These are phyloP conservation scores for Pandemis cinnamomeana DNA, from an alignment of 2,888 invertebrate species.

Conservation along the genomic window DNA sequence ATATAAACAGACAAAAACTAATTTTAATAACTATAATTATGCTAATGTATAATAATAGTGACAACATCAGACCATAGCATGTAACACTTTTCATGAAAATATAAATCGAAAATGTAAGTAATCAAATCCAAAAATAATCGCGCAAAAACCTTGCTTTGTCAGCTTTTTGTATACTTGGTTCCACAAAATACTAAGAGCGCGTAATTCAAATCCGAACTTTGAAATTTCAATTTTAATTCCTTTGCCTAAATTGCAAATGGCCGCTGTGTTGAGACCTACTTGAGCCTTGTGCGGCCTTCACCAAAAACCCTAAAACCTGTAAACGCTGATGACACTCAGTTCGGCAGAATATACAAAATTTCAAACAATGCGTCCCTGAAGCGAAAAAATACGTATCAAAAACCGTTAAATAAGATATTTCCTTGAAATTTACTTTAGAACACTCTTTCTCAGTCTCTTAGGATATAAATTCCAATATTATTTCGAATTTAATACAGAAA, in stretches of 20 bases:
- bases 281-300: neutral
- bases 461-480: slow-evolving; percentile 73
- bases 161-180: neutral
- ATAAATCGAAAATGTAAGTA: no score
- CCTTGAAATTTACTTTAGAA: slow-evolving; percentile 69
- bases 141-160: neutral
- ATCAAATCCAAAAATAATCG: no score
- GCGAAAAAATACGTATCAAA: slow-evolving; percentile 42
- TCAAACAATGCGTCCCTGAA: slow-evolving; percentile 35
- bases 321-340: slow-evolving; percentile 28
- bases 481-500: slow-evolving; percentile 49
- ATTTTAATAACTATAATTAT: no score
- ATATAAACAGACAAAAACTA: no score
- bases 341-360: slow-evolving; percentile 32
- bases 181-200: neutral
- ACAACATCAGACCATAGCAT: no score
- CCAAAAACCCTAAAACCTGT: slow-evolving; percentile 3
- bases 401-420: slow-evolving; percentile 40
- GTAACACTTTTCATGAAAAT: no score
- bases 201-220: neutral
- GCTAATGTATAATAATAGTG: no score
- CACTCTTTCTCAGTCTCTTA: slow-evolving; percentile 82
- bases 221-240: neutral
- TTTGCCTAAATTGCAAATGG: neutral
- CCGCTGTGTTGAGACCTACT: neutral